Evolutionary conservation across 2,797 vertebrate genomes (phyloP).

Genomic region (Threskiornis aethiopicus): DNA sequence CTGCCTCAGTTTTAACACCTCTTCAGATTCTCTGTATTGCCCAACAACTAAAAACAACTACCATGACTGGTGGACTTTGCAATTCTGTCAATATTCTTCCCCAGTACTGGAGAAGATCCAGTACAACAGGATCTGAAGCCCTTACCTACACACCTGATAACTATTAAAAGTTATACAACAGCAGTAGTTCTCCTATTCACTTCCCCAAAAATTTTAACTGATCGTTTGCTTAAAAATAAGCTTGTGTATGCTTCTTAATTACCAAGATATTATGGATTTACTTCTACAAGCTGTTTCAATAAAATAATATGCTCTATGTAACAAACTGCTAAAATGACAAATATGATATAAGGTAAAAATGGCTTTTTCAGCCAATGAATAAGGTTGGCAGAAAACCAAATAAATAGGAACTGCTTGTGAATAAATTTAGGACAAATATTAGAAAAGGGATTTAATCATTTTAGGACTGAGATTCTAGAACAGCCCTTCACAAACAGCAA

Average conservation of each 20-base stretch:
- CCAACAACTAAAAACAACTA: background rate
- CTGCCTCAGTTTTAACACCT: background rate
- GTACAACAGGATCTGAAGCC: background rate
- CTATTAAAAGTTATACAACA: background rate
- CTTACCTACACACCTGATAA: background rate
- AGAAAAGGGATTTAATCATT: background rate
- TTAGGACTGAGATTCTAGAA: background rate
- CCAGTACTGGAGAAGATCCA: background rate
- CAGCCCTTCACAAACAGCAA: background rate
- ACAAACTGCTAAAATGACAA: background rate
- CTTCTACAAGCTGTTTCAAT: background rate
- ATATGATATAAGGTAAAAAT: background rate
- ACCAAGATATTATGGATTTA: background rate
- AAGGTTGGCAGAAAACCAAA: background rate
- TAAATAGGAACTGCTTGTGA: background rate
- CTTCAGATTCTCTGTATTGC: background rate
- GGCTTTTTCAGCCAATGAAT: background rate
- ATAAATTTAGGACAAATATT: background rate
- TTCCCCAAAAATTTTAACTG: background rate
- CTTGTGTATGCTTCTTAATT: background rate
- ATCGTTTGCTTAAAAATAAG: background rate
- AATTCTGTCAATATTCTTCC: background rate
- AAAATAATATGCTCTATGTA: background rate
- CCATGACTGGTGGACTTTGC: background rate
- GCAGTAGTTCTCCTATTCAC: background rate